Evolutionary conservation across 2,888 invertebrate species (phyloP), one percentile per base, ranked within the genome.

Genomic region (Diabrotica balteata): DNA sequence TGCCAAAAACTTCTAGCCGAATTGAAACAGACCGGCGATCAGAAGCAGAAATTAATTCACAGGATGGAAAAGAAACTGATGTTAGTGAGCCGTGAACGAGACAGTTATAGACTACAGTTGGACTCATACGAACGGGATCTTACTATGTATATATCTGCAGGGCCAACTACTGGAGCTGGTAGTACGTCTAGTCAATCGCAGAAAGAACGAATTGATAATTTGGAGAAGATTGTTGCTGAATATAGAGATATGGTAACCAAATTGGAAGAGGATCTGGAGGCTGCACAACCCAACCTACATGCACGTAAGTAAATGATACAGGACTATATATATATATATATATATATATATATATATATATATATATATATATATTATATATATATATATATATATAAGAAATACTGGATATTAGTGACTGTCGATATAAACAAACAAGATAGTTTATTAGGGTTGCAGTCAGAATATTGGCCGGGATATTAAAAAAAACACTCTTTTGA

Each of bases 91-190:
- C 87, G 91, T 47, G 95, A 95, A 81, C 86, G 95, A 42, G 94
- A 95, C 78, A 93, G 93, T 79, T 93, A 94, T 77, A 89, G 93
- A 46, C 89, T 90, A 68, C 90, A 94, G 76, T 82, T 95, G 55
- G 94, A 94, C 78, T 90, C 91, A 62, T 94, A 93, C 78, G 94
- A 95, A 84, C 92, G 91, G 79, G 95, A 95, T 85, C 83, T 93
- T 72, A 91, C 93, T 0, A 85, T 87, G 63, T 74, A 67, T 58
- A 75, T 66, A 45, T 77, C 73, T 59, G 71, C 54, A 49, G 55
- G 70, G 42, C 69, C 74, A 7, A 66, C 72, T 8, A 10, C 32
- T 9, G 81, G 83, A 47, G 85, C 85, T 0, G 72, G 74, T 7
- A 67, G 66, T 6, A 65, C 73, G 7, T 76, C 68, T 52, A 32